These are phyloP conservation scores for Accipiter virgatus DNA, from an alignment of 2,113 vertebrate genomes.

Conservation along the genomic window DNA sequence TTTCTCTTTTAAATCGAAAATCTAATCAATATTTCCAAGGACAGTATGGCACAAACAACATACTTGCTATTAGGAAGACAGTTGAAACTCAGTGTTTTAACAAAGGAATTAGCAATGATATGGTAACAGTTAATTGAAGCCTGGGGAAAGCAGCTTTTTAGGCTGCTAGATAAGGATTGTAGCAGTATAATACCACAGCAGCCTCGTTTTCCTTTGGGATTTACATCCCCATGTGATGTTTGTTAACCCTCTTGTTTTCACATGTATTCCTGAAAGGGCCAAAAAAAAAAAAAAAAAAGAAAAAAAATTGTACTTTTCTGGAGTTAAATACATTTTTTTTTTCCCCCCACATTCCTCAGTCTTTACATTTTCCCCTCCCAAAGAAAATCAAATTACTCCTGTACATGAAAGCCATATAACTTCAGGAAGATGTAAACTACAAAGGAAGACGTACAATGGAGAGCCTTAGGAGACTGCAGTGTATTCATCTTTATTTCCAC, in stretches of 20 bases:
- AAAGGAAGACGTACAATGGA: conserved; percentile 66
- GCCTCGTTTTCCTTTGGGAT: conserved; percentile 68
- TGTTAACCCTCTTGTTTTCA: not conserved
- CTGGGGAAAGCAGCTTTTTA: conserved; percentile 53
- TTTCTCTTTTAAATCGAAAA: not conserved
- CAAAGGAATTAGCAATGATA: conserved; percentile 59
- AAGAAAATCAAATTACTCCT: conserved; percentile 31
- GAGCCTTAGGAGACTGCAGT: conserved; percentile 56
- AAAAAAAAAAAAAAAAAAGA: not conserved
- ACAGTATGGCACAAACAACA: conserved; percentile 72
- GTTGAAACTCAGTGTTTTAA: conserved; percentile 69
- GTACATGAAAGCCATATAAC: conserved; percentile 14
- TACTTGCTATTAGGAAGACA: conserved; percentile 69
- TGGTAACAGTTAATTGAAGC: conserved; percentile 56
- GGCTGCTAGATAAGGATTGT: conserved; percentile 54
- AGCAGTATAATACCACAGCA: conserved; percentile 55
- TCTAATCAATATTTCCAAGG: conserved; percentile 62
- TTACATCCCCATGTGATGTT: conserved; percentile 44
- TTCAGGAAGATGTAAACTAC: conserved; percentile 63
- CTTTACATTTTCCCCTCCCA: conserved; percentile 52
- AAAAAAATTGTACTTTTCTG: not conserved
- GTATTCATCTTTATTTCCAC: conserved; percentile 58
- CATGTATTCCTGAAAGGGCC: not conserved
- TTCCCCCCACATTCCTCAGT: not conserved
- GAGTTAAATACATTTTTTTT: not conserved